phyloP scores from a whole-genome alignment of 2,797 vertebrate species.

The Malurus splendens region DNA sequence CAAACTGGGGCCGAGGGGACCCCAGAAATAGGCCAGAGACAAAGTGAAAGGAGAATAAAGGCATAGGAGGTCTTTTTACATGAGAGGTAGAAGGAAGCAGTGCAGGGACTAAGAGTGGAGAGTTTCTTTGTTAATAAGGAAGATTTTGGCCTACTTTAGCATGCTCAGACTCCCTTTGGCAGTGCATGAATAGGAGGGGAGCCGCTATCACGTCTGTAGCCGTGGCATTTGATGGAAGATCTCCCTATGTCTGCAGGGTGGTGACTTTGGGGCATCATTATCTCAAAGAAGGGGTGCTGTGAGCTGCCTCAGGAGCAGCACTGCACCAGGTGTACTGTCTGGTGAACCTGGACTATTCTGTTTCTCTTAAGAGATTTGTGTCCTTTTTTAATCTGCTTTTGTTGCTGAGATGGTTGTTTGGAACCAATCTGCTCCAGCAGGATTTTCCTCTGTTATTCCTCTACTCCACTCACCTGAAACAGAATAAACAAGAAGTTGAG shows the following conservation, averaged over 20 bases:
- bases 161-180: neutral
- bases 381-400: neutral
- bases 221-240: neutral
- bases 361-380: neutral
- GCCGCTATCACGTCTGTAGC: rapidly evolving
- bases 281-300: neutral
- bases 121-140: constrained; percentile 4
- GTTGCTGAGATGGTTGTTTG: neutral
- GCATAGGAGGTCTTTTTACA: neutral
- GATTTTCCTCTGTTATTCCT: neutral
- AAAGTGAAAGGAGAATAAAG: constrained; percentile 4
- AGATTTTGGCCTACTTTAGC: constrained; percentile 18
- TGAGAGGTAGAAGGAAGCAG: neutral
- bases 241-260: neutral
- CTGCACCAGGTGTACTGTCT: neutral
- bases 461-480: neutral
- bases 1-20: neutral
- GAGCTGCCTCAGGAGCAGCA: neutral
- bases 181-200: neutral
- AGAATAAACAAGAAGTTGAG: neutral
- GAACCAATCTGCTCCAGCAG: neutral
- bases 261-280: neutral
- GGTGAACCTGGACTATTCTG: neutral
- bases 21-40: constrained; percentile 24
- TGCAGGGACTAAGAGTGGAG: neutral